These are phyloP conservation scores for Adelognathus sp. DNA, from an alignment of 2,888 invertebrate species.

Conservation along the genomic window DNA sequence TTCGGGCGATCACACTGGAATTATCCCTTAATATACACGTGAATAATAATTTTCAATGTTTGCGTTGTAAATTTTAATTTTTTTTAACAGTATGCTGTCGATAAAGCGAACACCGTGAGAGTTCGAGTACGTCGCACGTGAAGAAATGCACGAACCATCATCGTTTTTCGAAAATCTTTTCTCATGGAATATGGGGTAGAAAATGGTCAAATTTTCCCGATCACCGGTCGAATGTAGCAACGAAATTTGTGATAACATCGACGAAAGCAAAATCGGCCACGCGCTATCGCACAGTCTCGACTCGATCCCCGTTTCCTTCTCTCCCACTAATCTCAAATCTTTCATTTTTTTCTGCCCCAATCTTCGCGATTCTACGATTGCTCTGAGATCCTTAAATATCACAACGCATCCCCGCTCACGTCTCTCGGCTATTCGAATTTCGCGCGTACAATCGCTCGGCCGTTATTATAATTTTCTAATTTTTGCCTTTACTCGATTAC, in stretches of 20 bases:
- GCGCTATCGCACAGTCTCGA: conserved; percentile 13
- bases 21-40: too few relatives aligned
- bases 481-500: background rate
- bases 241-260: conserved; percentile 33
- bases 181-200: background rate
- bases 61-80: too few relatives aligned
- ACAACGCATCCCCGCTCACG: conserved; percentile 68
- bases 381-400: conserved; percentile 76
- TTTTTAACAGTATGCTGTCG: too few relatives aligned
- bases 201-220: conserved; percentile 30
- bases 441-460: conserved; percentile 5
- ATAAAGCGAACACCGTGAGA: conserved; percentile 5
- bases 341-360: conserved; percentile 34
- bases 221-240: conserved; percentile 46
- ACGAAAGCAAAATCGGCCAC: conserved; percentile 25
- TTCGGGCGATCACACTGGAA: too few relatives aligned
- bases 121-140: background rate
- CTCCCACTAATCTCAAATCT: conserved; percentile 37
- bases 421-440: conserved; percentile 29
- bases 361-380: conserved; percentile 68
- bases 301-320: conserved; percentile 9
- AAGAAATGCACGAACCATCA: background rate
- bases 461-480: background rate
- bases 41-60: too few relatives aligned
- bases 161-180: too few relatives aligned